phyloP scores from a whole-genome alignment of 2,888 invertebrate genomes.

The Trileptium ribeirensis region DNA sequence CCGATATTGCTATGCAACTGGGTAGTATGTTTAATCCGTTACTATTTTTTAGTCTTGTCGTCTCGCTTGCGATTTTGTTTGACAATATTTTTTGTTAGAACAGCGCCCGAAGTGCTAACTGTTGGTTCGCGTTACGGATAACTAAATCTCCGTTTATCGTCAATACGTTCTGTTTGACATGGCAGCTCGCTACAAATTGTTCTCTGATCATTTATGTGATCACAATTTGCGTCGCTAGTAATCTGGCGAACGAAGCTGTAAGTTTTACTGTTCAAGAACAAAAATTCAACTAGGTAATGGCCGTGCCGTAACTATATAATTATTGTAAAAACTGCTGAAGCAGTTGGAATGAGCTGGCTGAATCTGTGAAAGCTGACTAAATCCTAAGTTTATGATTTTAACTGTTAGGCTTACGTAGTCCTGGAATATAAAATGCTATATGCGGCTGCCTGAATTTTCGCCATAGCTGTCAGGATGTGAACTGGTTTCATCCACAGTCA shows the following conservation, averaged over 20 bases:
- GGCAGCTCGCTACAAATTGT: background rate
- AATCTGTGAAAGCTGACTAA: no score
- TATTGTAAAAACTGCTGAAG: no score
- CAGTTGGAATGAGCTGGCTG: no score
- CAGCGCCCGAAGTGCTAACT: background rate
- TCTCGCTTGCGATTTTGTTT: background rate
- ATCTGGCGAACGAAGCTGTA: background rate
- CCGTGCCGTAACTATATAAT: no score
- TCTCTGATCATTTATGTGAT: background rate
- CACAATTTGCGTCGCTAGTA: background rate
- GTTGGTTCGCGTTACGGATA: background rate
- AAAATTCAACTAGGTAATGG: no score
- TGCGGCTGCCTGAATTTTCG: no score
- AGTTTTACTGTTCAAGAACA: no score
- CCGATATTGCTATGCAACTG: background rate
- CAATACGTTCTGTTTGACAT: background rate
- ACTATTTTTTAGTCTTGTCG: background rate
- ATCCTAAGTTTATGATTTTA: no score
- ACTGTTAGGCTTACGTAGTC: no score
- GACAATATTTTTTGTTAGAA: background rate
- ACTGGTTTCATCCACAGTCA: no score
- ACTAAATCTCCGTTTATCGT: background rate
- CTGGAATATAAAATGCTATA: no score
- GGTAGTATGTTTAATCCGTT: background rate
- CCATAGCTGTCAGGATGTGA: no score